Evolutionary conservation across 2,113 vertebrate genomes (phyloP).

Genomic region (Clupea harengus): DNA sequence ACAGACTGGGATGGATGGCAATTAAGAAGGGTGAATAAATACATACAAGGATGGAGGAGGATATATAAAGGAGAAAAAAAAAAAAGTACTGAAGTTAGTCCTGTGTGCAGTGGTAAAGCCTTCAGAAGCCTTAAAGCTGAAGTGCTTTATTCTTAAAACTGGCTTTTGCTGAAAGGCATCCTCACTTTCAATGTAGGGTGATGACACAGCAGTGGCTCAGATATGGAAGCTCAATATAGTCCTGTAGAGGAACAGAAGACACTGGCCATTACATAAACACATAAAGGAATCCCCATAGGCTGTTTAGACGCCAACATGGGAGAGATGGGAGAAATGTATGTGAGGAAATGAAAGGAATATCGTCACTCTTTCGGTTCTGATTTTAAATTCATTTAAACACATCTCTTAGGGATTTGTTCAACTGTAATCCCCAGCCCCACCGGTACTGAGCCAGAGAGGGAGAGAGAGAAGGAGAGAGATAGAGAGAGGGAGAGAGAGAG

Average conservation of each 20-base stretch:
- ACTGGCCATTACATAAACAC: neutral
- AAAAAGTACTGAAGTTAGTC: neutral
- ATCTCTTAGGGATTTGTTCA: neutral
- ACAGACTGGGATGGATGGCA: neutral
- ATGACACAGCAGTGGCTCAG: neutral
- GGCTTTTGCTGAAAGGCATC: neutral
- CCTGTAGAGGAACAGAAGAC: neutral
- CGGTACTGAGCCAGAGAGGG: neutral
- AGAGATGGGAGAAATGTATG: neutral
- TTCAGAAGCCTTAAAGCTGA: neutral
- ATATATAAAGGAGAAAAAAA: neutral
- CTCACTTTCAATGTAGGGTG: neutral
- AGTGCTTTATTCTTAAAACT: neutral
- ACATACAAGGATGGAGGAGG: slow-evolving; percentile 17
- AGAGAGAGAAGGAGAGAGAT: neutral
- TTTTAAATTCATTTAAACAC: neutral
- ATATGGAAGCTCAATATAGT: neutral
- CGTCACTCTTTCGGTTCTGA: neutral
- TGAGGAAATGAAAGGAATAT: neutral
- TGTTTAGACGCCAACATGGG: neutral
- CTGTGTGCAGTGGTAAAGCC: neutral
- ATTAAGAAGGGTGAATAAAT: neutral
- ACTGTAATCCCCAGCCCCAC: neutral
- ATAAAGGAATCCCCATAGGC: neutral
- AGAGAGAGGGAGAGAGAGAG: neutral